Evolutionary conservation across 2,797 vertebrate genomes (phyloP).

Genomic region (Leuciscus waleckii): DNA sequence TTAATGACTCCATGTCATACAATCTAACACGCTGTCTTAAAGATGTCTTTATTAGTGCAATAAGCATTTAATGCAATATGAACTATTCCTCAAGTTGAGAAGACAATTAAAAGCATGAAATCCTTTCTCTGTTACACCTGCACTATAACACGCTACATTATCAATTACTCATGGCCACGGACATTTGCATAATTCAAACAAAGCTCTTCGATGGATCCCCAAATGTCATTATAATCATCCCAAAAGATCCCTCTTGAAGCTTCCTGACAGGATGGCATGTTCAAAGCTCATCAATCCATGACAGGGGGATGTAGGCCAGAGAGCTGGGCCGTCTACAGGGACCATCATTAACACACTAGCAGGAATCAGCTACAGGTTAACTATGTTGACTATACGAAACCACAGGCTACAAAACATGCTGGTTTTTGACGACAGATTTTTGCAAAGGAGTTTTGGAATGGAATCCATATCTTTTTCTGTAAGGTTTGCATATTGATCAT

Average conservation of each 20-base stretch:
- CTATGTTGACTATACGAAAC: constrained; percentile 36
- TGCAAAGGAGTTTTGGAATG: constrained; percentile 22
- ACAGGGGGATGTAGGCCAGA: constrained; percentile 47
- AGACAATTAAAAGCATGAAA: constrained; percentile 8
- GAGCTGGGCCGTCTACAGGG: constrained; percentile 41
- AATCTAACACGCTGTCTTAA: constrained; percentile 22
- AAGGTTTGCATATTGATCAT: constrained; percentile 16
- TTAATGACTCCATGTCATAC: constrained; percentile 10
- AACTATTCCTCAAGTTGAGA: background rate
- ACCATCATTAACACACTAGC: constrained; percentile 50
- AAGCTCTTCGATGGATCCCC: constrained; percentile 35
- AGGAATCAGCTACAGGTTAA: constrained; percentile 50
- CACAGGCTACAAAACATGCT: constrained; percentile 25
- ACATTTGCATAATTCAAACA: constrained; percentile 44
- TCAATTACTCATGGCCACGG: constrained; percentile 33
- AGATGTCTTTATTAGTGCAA: constrained; percentile 23
- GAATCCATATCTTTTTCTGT: constrained; percentile 14
- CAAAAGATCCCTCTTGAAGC: constrained; percentile 41
- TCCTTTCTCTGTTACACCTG: constrained; percentile 12
- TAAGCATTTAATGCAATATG: constrained; percentile 26
- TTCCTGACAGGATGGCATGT: constrained; percentile 48
- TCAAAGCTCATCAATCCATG: constrained; percentile 53
- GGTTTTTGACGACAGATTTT: constrained; percentile 14
- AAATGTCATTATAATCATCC: constrained; percentile 43
- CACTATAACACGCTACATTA: constrained; percentile 3